phyloP scores from a whole-genome alignment of 1,140 invertebrate species.

The Kradibia gibbosae region DNA sequence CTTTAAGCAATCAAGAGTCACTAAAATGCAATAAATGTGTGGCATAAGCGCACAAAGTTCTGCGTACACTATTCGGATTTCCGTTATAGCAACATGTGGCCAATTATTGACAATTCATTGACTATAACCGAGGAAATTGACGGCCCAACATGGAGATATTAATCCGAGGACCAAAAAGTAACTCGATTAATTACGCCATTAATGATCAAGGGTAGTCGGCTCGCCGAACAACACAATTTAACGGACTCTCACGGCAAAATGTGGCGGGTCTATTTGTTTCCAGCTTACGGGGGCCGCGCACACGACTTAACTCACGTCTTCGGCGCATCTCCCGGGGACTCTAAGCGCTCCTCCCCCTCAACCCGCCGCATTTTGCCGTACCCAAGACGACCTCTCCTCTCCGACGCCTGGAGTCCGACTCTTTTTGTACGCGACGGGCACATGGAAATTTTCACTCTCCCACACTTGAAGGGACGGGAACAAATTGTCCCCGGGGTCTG shows the following conservation, averaged over 20 bases:
- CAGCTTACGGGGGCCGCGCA: not conserved
- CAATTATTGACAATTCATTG: not conserved
- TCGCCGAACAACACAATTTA: not conserved
- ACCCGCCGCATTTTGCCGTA: too few species aligned
- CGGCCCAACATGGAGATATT: not conserved
- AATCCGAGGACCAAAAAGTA: not conserved
- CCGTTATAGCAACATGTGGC: not conserved
- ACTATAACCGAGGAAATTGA: not conserved
- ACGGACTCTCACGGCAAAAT: not conserved
- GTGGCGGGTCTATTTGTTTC: not conserved
- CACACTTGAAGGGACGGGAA: constrained; percentile 39
- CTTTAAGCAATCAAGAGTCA: not conserved
- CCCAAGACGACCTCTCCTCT: not conserved
- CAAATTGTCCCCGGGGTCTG: constrained; percentile 51
- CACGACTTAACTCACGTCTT: not conserved
- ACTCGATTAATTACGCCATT: not conserved
- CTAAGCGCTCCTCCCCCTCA: not conserved
- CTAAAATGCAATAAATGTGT: not conserved
- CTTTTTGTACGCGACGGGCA: not conserved
- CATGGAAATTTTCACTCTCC: constrained; percentile 44
- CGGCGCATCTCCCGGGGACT: not conserved
- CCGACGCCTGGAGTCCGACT: not conserved
- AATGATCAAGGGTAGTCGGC: not conserved
- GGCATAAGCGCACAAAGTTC: not conserved
- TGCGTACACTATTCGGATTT: not conserved